phyloP scores from a whole-genome alignment of 2,113 vertebrate species.

The Pelvicachromis taeniatus region DNA sequence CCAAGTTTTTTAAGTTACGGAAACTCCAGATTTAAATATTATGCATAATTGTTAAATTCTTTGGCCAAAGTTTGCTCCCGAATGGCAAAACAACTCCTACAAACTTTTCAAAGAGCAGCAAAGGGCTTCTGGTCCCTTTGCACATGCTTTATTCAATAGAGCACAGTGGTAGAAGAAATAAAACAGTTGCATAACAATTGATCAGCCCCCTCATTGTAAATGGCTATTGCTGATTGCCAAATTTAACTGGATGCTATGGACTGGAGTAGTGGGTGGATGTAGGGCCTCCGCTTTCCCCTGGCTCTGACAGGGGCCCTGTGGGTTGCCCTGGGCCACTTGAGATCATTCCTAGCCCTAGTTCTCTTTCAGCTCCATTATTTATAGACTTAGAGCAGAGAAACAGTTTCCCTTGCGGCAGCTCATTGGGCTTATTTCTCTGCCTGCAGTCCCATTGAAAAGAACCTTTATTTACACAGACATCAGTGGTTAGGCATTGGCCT shows the following conservation, averaged over 20 bases:
- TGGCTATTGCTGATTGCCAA: slow-evolving; percentile 25
- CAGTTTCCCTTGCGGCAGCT: slow-evolving; percentile 42
- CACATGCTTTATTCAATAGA: background rate
- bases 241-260: slow-evolving; percentile 39
- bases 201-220: slow-evolving; percentile 40
- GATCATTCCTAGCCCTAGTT: slow-evolving; percentile 48
- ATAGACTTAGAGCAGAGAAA: slow-evolving; percentile 51
- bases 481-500: slow-evolving; percentile 51
- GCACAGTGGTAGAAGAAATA: background rate
- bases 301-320: slow-evolving; percentile 47
- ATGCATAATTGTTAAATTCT: background rate
- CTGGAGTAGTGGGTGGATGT: slow-evolving; percentile 38
- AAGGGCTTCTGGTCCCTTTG: background rate
- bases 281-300: slow-evolving; percentile 2
- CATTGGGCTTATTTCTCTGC: slow-evolving; percentile 39
- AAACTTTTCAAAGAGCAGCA: background rate
- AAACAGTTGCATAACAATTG: slow-evolving; percentile 49
- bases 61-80: background rate
- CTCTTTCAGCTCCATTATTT: slow-evolving; percentile 65
- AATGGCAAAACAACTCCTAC: background rate
- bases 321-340: slow-evolving; percentile 46
- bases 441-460: slow-evolving; percentile 12
- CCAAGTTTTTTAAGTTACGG: background rate
- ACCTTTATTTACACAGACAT: slow-evolving; percentile 60
- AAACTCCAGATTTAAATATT: background rate